Percentiles rank a stretch among this genome's conserved stretches.
Conservation (phyloP, 2,888 invertebrate species). For the Megastigmus dorsalis region DNA sequence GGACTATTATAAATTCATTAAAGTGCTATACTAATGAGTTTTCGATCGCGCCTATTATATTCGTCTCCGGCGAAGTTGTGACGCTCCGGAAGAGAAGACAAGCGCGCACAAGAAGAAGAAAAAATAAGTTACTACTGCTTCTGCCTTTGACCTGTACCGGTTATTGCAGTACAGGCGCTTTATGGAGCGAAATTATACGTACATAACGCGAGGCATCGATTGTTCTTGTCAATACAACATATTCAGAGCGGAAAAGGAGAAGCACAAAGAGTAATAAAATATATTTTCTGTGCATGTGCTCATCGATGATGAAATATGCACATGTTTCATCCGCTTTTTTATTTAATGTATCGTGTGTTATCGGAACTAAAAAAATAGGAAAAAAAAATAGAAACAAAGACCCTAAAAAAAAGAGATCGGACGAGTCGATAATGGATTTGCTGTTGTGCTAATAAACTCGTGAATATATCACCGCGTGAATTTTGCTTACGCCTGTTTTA, state of each 20-base stretch:
- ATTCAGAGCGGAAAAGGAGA: background rate
- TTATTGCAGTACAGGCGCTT: background rate
- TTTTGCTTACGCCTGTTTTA: background rate
- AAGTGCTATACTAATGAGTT: slow-evolving; percentile 26
- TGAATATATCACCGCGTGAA: background rate
- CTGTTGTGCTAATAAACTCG: background rate
- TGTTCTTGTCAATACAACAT: slow-evolving; percentile 18
- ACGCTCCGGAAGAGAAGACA: background rate
- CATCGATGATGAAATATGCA: slow-evolving; percentile 16
- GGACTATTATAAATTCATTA: slow-evolving; percentile 34
- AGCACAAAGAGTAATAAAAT: slow-evolving; percentile 12
- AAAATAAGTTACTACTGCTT: no score
- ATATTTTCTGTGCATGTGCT: no score
- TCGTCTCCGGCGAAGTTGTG: background rate
- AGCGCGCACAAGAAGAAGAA: background rate
- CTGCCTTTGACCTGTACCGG: background rate
- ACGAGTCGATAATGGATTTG: slow-evolving; percentile 4
- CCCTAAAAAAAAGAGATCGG: background rate
- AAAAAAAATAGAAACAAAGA: background rate
- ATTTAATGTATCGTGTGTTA: background rate
- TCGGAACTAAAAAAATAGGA: slow-evolving; percentile 10
- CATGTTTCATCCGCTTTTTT: background rate
- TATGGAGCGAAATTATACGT: background rate
- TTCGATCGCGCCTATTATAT: slow-evolving; percentile 30
- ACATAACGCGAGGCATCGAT: slow-evolving; percentile 12